Conservation (phyloP, 2,113 vertebrate species). For the Chitala chitala region DNA sequence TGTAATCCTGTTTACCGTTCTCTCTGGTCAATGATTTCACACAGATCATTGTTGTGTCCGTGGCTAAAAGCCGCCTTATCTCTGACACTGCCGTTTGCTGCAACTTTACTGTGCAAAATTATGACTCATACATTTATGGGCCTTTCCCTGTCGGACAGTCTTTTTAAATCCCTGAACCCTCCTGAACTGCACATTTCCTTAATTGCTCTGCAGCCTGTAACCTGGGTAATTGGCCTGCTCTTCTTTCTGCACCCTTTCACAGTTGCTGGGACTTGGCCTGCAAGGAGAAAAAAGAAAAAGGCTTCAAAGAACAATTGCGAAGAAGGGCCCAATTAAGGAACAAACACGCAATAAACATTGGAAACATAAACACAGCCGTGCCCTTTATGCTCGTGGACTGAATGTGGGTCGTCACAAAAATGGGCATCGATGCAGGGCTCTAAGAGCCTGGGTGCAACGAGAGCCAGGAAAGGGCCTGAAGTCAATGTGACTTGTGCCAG, state of each 20-base stretch:
- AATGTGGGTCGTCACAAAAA: background rate
- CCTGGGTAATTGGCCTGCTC: constrained; percentile 50
- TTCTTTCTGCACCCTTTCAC: constrained; percentile 34
- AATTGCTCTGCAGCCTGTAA: constrained; percentile 53
- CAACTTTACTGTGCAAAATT: constrained; percentile 44
- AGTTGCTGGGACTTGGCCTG: constrained; percentile 33
- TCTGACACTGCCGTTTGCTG: constrained; percentile 33
- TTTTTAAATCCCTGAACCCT: constrained; percentile 51
- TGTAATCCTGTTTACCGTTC: constrained; percentile 32
- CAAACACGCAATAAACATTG: background rate
- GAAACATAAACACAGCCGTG: background rate
- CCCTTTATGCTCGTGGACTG: background rate
- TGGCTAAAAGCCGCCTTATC: constrained; percentile 36
- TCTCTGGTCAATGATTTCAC: constrained; percentile 40
- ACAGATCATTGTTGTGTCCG: constrained; percentile 18
- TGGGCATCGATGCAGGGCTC: too few relatives aligned
- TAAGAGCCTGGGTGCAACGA: too few relatives aligned
- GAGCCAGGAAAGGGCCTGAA: too few relatives aligned
- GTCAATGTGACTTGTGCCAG: too few relatives aligned
- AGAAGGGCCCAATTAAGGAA: background rate
- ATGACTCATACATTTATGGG: constrained; percentile 57
- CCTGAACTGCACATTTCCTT: constrained; percentile 60
- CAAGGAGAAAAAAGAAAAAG: background rate
- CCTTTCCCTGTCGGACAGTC: constrained; percentile 42
- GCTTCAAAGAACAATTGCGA: background rate